Base-by-base conservation (phyloP, 1,140 invertebrate genomes). In the Cryptotermes secundus region DNA sequence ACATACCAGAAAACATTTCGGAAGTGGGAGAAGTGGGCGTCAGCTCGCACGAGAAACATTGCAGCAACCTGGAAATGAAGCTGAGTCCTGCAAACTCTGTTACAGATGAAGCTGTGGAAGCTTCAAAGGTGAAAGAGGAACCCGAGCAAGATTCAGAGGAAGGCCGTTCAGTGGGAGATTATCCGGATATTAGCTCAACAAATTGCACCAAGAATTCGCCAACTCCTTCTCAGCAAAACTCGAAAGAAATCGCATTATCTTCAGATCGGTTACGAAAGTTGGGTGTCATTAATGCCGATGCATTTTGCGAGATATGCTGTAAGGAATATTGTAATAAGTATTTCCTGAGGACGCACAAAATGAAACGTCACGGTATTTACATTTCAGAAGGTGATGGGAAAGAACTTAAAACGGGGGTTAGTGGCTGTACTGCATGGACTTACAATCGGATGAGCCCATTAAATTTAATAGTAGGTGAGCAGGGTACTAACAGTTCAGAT, bases 261-360 rank as follows among this genome's bases (percentile, higher is more conserved):
- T 53, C 65, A 34, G 96, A 96, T 81, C 93, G 93, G 34, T 89
- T 96, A 22, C 92, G 94, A 6, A 93, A 94, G 84, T 90, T 97
- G 42, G 96, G 96, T 19, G 94, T 97, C 0, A 94, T 96, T 85
- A 96, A 96, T 89, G 93, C 95, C 3, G 96, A 97, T 87, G 96
- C 96, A 24, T 98, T 97, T 88, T 99, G 97, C 90, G 97, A 98
- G 88, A 93, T 98, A 80, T 99, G 97, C 88, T 96, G 96, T 88
- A 98, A 98, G 89, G 97, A 98, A 90, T 97, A 98, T 89, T 96
- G 96, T 89, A 99, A 98, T 89, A 97, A 98, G 88, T 98, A 98
- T 88, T 98, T 98, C 88, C 89, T 99, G 34, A 93, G 96, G 45
- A 97, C 96, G 31, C 97, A 99, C 89, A 97, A 98, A 87, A 92